Conservation (phyloP, 2,113 vertebrate species). For the Notothenia rossii region DNA sequence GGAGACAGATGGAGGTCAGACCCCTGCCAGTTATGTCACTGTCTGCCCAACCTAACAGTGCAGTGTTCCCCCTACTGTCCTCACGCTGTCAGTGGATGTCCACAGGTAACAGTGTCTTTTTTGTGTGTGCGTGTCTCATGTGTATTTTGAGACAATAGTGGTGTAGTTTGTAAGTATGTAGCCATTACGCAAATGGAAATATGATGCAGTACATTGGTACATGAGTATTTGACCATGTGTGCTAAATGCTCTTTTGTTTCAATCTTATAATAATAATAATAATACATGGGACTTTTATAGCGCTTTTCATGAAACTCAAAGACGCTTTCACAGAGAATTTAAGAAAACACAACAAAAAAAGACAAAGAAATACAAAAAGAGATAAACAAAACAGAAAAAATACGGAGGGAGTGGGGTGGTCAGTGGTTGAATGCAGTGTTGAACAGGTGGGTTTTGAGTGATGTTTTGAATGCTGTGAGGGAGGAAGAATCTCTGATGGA, state of each 20-base stretch:
- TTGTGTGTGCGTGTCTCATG: neutral
- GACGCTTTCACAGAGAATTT: too few species aligned
- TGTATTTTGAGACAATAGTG: neutral
- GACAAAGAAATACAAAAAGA: too few species aligned
- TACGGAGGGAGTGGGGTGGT: too few species aligned
- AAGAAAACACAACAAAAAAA: too few species aligned
- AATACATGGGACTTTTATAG: too few species aligned
- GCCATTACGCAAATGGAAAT: neutral
- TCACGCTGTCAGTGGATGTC: conserved; percentile 81
- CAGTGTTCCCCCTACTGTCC: conserved; percentile 87
- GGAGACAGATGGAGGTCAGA: conserved; percentile 88
- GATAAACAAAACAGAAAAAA: too few species aligned
- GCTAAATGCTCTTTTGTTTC: neutral
- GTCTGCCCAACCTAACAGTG: conserved; percentile 80
- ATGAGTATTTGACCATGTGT: neutral
- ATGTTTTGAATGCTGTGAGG: too few species aligned
- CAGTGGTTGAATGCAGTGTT: too few species aligned
- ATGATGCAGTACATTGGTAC: neutral
- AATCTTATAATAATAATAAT: too few species aligned
- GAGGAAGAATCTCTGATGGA: too few species aligned
- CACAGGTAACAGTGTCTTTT: conserved; percentile 80
- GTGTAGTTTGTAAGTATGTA: neutral
- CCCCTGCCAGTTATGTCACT: conserved; percentile 88
- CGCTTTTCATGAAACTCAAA: too few species aligned
- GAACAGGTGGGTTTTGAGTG: too few species aligned